A percentile compares a stretch with the other conserved stretches of the same genome.
These are phyloP conservation scores for Dunckerocampus dactyliophorus DNA, from an alignment of 2,113 vertebrate genomes.

Conservation along the genomic window DNA sequence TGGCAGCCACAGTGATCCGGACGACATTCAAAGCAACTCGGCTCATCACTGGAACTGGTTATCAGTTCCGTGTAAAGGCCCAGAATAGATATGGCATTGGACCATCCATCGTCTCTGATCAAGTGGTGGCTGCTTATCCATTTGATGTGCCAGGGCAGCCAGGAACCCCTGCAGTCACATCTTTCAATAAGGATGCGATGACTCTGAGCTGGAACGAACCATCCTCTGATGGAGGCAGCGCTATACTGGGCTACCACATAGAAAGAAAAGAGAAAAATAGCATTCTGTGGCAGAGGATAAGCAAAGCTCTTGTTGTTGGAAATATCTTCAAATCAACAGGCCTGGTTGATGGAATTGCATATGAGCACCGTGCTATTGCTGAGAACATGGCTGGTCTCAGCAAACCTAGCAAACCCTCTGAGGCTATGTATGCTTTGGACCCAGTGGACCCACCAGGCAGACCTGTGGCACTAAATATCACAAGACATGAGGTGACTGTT, in stretches of 20 bases:
- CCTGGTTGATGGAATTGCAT: constrained; percentile 90
- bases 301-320: constrained; percentile 85
- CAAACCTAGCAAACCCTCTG: constrained; percentile 92
- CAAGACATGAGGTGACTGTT: constrained; percentile 89
- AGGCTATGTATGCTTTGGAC: constrained; percentile 85
- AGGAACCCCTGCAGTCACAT: constrained; percentile 84
- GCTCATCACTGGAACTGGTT: constrained; percentile 88
- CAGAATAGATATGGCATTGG: constrained; percentile 94
- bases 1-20: constrained; percentile 93
- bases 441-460: constrained; percentile 91
- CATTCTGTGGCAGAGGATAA: constrained; percentile 93
- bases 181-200: constrained; percentile 90
- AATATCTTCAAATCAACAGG: constrained; percentile 95
- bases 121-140: constrained; percentile 88
- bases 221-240: constrained; percentile 88
- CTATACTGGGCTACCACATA: constrained; percentile 91
- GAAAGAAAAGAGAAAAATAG: constrained; percentile 96
- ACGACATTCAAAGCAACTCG: constrained; percentile 91
- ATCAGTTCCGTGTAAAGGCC: constrained; percentile 97
- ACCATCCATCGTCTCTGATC: constrained; percentile 80
- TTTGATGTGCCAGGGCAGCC: constrained; percentile 94
- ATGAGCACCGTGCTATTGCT: constrained; percentile 93
- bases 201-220: constrained; percentile 95
- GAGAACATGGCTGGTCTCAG: constrained; percentile 95
- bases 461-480: constrained; percentile 89